Evolutionary conservation across 2,888 invertebrate species (phyloP).

Genomic region (Papilio gigon): DNA sequence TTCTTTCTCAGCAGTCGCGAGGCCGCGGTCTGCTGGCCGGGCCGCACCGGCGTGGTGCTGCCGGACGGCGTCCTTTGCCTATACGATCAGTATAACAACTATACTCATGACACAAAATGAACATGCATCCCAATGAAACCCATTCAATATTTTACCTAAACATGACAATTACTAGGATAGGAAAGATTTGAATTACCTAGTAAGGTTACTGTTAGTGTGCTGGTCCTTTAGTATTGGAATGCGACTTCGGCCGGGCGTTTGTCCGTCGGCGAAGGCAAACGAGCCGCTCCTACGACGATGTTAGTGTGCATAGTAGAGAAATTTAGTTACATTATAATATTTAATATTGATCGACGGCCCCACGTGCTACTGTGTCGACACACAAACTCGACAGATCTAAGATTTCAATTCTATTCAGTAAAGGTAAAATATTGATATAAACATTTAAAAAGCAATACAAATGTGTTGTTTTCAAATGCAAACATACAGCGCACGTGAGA

Average conservation of each 20-base stretch:
- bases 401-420: neutral
- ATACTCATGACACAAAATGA: slow-evolving; percentile 40
- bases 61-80: slow-evolving; percentile 91
- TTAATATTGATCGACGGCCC: slow-evolving; percentile 52
- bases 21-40: slow-evolving; percentile 84
- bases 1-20: slow-evolving; percentile 85
- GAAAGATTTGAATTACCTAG: slow-evolving; percentile 67
- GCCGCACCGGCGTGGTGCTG: slow-evolving; percentile 87
- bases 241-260: slow-evolving; percentile 78
- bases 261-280: slow-evolving; percentile 78
- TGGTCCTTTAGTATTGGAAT: slow-evolving; percentile 79
- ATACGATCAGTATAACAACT: slow-evolving; percentile 42
- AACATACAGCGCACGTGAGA: slow-evolving; percentile 52
- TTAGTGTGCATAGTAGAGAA: slow-evolving; percentile 77
- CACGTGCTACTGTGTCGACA: slow-evolving; percentile 52
- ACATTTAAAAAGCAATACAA: neutral
- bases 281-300: slow-evolving; percentile 78
- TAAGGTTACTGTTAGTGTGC: slow-evolving; percentile 76
- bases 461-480: slow-evolving; percentile 1
- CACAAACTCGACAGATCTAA: neutral
- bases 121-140: slow-evolving; percentile 33
- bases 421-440: slow-evolving; percentile 11
- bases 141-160: slow-evolving; percentile 25
- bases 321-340: slow-evolving; percentile 65
- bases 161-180: slow-evolving; percentile 37